Base-by-base conservation (phyloP, 1,140 invertebrate genomes). In the Drosophila kurseongensis region DNA sequence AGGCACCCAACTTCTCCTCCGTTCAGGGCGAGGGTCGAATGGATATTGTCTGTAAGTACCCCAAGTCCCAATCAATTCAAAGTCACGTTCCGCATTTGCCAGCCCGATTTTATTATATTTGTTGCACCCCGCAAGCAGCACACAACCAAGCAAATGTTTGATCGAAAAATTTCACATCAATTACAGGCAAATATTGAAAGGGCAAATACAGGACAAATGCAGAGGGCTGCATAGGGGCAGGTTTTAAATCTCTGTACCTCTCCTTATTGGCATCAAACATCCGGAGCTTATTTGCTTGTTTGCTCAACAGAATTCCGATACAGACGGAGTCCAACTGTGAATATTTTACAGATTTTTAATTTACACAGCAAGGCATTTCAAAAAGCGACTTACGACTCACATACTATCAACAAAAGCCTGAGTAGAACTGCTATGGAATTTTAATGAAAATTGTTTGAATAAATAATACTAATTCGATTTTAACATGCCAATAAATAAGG, bases 31-130 rank as follows among this genome's bases (percentile, higher is more conserved):
- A 96, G 85, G 95, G 94, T 10, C 93, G 93, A 61, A 94, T 96
- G 95, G 95, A 96, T 92, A 94, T 96, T 77, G 93, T 96, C 50
- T 95, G 96, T 96, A 93, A 95, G 95, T 94, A 77, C 32, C 35
- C 16, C 10, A 36, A 42, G 40, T 44, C 47, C 27, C 54, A 56
- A 78, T 78, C 76, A 61, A 73, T 78, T 78, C 54, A 29, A 13
- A 73, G 60, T 65, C 76, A 78, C 76, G 76, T 73, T 73, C 41
- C 40, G 16, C 14, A 56, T 62, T 75, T 56, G 47, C 29, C 47
- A 8, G 47, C 42, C 16, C n/a, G 10, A 12, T 27, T 69, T 72
- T 58, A 68, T 58, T 58, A 68, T 68, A 77, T 76, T 76, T 77
- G 73, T 60, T 59, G 50, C 74, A 40, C 54, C 38, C 42, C 59